phyloP scores from a whole-genome alignment of 1,140 invertebrate genomes.

The Latrodectus geometricus region DNA sequence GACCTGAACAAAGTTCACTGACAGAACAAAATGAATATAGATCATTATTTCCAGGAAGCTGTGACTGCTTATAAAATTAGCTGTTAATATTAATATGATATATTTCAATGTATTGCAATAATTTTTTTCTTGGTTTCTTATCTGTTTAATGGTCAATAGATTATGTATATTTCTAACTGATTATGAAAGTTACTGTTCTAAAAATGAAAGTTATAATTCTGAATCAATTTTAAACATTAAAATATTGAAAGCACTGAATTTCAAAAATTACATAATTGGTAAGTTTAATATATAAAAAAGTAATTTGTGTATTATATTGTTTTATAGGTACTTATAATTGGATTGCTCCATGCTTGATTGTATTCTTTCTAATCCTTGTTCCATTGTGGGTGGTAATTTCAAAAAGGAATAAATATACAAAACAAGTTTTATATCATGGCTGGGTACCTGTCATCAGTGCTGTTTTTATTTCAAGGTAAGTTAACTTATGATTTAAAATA shows the following conservation, averaged over 20 bases:
- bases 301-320: constrained; percentile 13
- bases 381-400: constrained; percentile 83
- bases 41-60: too few species aligned
- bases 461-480: constrained; percentile 87
- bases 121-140: too few species aligned
- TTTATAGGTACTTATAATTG: constrained; percentile 31
- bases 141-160: background rate
- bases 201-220: too few species aligned
- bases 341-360: constrained; percentile 55
- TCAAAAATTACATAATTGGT: too few species aligned
- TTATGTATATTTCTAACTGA: background rate
- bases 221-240: background rate
- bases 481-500: too few species aligned
- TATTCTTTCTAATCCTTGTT: constrained; percentile 73
- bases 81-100: too few species aligned
- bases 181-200: background rate
- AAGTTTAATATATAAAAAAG: background rate
- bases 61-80: too few species aligned
- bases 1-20: too few species aligned
- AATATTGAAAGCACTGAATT: too few species aligned
- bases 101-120: too few species aligned
- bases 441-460: constrained; percentile 88
- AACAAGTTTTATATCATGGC: constrained; percentile 81
- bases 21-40: too few species aligned
- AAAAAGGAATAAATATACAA: constrained; percentile 81